Conservation (phyloP, 2,888 invertebrate genomes). For the Pollenia angustigena region DNA sequence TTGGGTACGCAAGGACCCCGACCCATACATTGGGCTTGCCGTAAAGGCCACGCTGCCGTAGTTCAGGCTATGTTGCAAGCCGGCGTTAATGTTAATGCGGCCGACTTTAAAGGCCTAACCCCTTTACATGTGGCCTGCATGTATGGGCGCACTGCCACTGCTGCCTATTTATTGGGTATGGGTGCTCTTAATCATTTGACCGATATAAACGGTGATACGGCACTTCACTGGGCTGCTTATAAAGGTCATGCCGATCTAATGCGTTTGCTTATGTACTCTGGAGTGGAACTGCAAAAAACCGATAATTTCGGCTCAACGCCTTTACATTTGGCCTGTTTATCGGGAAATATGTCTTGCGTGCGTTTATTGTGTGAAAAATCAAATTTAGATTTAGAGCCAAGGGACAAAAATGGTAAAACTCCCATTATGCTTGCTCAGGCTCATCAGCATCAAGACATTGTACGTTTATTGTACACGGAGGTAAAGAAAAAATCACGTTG, state of each 20-base stretch:
- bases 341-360: slow-evolving; percentile 94
- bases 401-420: slow-evolving; percentile 96
- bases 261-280: slow-evolving; percentile 94
- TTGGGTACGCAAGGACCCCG: slow-evolving; percentile 92
- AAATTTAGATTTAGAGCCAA: slow-evolving; percentile 93
- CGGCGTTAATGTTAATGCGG: slow-evolving; percentile 94
- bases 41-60: slow-evolving; percentile 95
- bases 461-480: slow-evolving; percentile 91
- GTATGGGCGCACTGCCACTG: slow-evolving; percentile 95
- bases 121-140: slow-evolving; percentile 96
- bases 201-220: slow-evolving; percentile 96
- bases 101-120: slow-evolving; percentile 93
- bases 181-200: slow-evolving; percentile 93
- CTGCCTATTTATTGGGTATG: slow-evolving; percentile 95
- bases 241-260: slow-evolving; percentile 95
- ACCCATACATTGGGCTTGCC: slow-evolving; percentile 97
- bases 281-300: slow-evolving; percentile 93
- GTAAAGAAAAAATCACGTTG: slow-evolving; percentile 92
- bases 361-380: slow-evolving; percentile 95
- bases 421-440: slow-evolving; percentile 95
- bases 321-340: slow-evolving; percentile 94
- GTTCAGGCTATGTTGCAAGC: slow-evolving; percentile 91
- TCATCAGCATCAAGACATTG: slow-evolving; percentile 93
- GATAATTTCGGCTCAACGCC: slow-evolving; percentile 97
- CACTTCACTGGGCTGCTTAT: slow-evolving; percentile 97